These are phyloP conservation scores for Melanocharis versteri DNA, from an alignment of 2,113 vertebrate genomes.

Conservation along the genomic window DNA sequence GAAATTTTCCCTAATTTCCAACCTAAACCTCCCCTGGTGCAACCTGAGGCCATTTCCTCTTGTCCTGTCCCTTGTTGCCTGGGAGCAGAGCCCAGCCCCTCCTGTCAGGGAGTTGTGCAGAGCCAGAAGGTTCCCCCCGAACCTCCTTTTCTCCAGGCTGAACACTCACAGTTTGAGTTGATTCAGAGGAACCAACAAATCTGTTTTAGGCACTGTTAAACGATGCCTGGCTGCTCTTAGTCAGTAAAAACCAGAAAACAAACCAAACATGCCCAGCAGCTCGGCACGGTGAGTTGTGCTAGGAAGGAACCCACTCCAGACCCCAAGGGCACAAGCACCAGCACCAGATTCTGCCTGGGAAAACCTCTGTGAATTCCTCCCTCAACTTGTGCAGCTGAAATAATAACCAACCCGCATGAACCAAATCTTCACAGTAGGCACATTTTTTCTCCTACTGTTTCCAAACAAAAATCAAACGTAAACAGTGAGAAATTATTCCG, in stretches of 20 bases:
- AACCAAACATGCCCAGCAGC: not conserved
- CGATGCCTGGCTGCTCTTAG: not conserved
- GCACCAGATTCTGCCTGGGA: not conserved
- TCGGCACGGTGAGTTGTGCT: rapidly evolving
- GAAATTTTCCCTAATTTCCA: not conserved
- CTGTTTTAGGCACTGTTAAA: not conserved
- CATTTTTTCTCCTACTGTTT: not conserved
- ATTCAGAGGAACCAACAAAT: not conserved
- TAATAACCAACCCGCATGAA: not conserved
- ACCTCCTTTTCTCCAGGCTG: not conserved
- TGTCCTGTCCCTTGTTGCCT: not conserved
- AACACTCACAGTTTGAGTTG: not conserved
- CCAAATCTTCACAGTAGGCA: not conserved
- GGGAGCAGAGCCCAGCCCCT: not conserved
- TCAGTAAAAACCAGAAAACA: not conserved
- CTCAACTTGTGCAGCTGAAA: conserved; percentile 12
- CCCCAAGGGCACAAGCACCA: not conserved
- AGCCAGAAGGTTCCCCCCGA: not conserved
- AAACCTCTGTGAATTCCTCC: not conserved
- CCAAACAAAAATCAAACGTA: conserved; percentile 23
- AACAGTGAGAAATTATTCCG: not conserved
- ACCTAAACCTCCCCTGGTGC: not conserved
- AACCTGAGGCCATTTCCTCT: not conserved
- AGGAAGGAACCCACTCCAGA: not conserved
- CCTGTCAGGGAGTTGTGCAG: not conserved